phyloP scores from a whole-genome alignment of 2,113 vertebrate species.

The Pitta sordida region DNA sequence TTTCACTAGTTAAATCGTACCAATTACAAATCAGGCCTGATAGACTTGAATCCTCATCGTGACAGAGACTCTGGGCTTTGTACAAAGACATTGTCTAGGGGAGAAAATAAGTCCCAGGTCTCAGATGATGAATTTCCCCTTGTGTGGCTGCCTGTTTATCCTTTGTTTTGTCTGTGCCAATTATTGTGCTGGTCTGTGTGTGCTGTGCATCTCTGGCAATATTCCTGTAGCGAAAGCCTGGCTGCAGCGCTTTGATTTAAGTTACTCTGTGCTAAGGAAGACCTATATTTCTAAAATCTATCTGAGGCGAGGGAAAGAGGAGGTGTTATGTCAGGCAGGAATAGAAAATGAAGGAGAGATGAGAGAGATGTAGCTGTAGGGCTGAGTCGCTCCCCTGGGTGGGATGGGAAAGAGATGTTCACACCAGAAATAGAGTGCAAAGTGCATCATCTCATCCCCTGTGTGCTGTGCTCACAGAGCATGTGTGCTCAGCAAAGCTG shows the following conservation, averaged over 20 bases:
- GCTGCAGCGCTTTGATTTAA: not conserved
- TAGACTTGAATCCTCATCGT: not conserved
- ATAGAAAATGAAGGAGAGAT: constrained; percentile 11
- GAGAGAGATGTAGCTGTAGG: not conserved
- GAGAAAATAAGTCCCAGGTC: not conserved
- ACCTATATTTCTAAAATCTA: not conserved
- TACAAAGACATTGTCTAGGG: not conserved
- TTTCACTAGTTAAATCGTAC: not conserved
- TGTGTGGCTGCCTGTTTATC: not conserved
- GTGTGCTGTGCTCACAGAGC: not conserved
- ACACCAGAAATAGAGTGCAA: not conserved
- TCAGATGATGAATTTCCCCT: not conserved
- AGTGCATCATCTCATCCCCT: not conserved
- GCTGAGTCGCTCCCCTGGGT: not conserved
- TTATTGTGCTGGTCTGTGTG: not conserved
- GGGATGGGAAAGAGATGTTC: not conserved
- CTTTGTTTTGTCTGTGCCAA: not conserved
- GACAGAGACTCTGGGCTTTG: not conserved
- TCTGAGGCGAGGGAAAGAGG: not conserved
- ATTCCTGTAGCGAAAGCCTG: not conserved
- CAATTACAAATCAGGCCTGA: not conserved
- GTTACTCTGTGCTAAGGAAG: not conserved
- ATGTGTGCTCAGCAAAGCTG: not conserved
- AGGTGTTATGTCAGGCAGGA: not conserved
- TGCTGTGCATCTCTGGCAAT: not conserved